Evolutionary conservation across 2,113 vertebrate genomes (phyloP).

Genomic region (Cephalopholis sonnerati): DNA sequence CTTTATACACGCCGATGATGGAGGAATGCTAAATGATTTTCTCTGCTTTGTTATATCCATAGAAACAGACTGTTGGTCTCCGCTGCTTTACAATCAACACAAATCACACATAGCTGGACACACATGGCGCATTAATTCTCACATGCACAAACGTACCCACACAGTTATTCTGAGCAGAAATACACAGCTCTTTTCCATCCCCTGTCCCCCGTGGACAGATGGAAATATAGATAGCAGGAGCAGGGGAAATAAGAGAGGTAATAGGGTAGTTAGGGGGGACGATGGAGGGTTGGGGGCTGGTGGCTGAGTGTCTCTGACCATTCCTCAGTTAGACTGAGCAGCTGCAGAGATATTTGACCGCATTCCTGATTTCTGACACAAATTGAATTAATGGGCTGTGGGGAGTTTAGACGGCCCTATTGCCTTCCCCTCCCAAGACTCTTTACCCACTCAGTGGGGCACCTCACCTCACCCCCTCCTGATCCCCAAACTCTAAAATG

Average conservation of each 20-base stretch:
- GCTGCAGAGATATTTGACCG: constrained; percentile 86
- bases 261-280: constrained; percentile 48
- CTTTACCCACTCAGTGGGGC: constrained; percentile 54
- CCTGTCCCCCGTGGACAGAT: constrained; percentile 64
- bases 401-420: constrained; percentile 63
- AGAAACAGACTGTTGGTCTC: constrained; percentile 39
- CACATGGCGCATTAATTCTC: neutral
- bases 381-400: constrained; percentile 84
- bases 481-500: constrained; percentile 47
- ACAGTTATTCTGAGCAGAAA: constrained; percentile 48
- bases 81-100: constrained; percentile 4
- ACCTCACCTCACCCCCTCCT: constrained; percentile 31
- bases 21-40: constrained; percentile 26
- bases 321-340: constrained; percentile 78
- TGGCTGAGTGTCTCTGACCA: constrained; percentile 54
- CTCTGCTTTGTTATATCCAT: constrained; percentile 35
- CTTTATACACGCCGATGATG: neutral
- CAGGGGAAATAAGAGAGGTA: constrained; percentile 61
- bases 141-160: neutral
- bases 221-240: constrained; percentile 55
- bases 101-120: constrained; percentile 32
- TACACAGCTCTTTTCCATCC: constrained; percentile 55
- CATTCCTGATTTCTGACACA: constrained; percentile 88
- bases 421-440: constrained; percentile 29
- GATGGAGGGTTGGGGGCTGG: constrained; percentile 36